Percentiles rank a stretch among this genome's conserved stretches.
phyloP scores from a whole-genome alignment of 1,140 invertebrate species.

The Leptestheria dahalacensis region DNA sequence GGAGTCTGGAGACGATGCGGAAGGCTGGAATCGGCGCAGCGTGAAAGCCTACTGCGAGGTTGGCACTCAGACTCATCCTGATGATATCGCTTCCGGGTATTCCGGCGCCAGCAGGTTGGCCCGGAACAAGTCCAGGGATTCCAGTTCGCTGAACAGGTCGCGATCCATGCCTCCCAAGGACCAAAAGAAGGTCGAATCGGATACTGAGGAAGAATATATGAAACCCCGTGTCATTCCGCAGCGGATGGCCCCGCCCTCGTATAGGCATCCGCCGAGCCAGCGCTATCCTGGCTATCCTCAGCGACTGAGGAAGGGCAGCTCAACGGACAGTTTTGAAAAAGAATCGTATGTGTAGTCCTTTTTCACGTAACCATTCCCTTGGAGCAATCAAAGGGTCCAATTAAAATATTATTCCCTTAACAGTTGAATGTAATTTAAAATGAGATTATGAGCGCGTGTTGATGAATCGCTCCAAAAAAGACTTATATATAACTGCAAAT shows the following conservation, averaged over 20 bases:
- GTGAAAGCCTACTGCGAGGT: constrained; percentile 17
- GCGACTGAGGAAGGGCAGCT: constrained; percentile 16
- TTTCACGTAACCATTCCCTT: too few species aligned
- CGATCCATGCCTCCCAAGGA: constrained; percentile 12
- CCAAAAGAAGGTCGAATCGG: neutral
- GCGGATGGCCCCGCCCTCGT: constrained; percentile 24
- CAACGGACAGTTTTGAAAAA: constrained; percentile 23
- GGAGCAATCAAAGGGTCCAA: too few species aligned
- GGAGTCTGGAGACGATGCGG: constrained; percentile 20
- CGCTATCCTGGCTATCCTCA: constrained; percentile 17
- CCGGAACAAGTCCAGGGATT: neutral
- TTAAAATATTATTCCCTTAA: neutral
- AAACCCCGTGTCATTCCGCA: constrained; percentile 16
- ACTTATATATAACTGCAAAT: too few species aligned
- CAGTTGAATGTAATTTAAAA: neutral
- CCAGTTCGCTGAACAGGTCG: too few species aligned
- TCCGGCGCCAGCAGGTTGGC: neutral
- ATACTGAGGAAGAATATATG: constrained; percentile 1
- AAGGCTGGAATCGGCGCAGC: constrained; percentile 20
- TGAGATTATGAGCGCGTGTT: too few species aligned
- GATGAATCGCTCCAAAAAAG: too few species aligned
- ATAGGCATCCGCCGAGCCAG: constrained; percentile 21
- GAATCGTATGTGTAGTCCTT: constrained; percentile 23
- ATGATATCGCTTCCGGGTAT: constrained; percentile 1
- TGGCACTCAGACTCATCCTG: constrained; percentile 18